Base-by-base conservation (phyloP, 2,888 invertebrate genomes). In the Hoplodrina ambigua region DNA sequence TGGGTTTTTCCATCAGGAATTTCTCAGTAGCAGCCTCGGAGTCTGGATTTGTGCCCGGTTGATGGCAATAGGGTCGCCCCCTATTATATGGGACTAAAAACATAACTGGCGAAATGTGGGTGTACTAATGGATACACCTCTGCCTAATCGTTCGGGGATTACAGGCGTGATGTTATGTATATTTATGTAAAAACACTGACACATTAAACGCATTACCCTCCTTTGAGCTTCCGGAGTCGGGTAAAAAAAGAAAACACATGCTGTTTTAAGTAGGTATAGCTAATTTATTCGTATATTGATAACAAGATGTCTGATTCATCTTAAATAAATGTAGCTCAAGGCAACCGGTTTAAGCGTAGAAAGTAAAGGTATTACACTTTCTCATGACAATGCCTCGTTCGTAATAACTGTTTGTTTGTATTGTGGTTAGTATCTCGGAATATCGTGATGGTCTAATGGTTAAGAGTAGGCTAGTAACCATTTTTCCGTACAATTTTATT, bases 301-400 rank as follows among this genome's bases (percentile, higher is more conserved):
- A 25, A 44, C 50, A 25, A 33, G 25, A 41, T 33, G 44, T 41
- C 44, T 81, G 77, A 76, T 76, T 76, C 75, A 81, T 59, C 52
- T 20, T 41, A 68, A 56, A 64, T 60, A 61, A 20, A 78, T 78
- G 57, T 72, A 68, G 82, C 55, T 65, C 81, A 77, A 69, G 53
- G 30, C 58, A 55, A 81, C 77, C 77, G 64, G 82, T 81, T 81
- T 25, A 1, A 0, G 41, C 49, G 25, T 55, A 77, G 77, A 77
- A 81, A 77, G 81, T 52, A 15, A 81, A 62, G 33, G 50, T 71
- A 15, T 17, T 6, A 46, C 53, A 78, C 78, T 79, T 79, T 79
- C 78, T 57, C 77, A 19, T 25, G 10, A 30, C 52, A 60, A 50
- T 55, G 20, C 49, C 30, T 53, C 25, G 19, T 46, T 41, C 13